A percentile compares a stretch with the other conserved stretches of the same genome.
Conservation (phyloP, 2,888 invertebrate genomes). For the Gastrophysa polygoni region DNA sequence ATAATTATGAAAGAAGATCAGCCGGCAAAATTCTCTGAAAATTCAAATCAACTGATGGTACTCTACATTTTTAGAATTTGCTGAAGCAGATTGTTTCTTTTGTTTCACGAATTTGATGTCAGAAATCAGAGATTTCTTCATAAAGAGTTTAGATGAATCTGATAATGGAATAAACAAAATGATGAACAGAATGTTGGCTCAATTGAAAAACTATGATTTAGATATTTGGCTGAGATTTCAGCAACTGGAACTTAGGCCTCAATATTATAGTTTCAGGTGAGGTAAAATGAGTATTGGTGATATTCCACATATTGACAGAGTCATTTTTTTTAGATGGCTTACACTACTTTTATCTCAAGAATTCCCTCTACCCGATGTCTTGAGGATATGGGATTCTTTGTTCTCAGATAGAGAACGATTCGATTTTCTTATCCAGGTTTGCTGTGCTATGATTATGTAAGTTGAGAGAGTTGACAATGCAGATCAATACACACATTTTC, state of each 20-base stretch:
- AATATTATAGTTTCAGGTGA: constrained; percentile 93
- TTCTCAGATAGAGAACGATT: constrained; percentile 91
- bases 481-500: no score
- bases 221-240: constrained; percentile 78
- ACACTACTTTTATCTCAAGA: constrained; percentile 95
- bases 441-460: constrained; percentile 98
- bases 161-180: constrained; percentile 89
- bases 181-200: constrained; percentile 82
- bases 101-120: constrained; percentile 98
- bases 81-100: constrained; percentile 97
- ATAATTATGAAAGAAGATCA: no score
- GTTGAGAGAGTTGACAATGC: no score
- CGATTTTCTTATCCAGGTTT: constrained; percentile 88
- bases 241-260: constrained; percentile 87
- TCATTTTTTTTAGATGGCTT: constrained; percentile 77
- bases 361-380: constrained; percentile 95
- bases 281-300: not conserved
- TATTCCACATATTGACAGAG: not conserved
- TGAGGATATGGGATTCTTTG: constrained; percentile 96
- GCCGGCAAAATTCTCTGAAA: no score
- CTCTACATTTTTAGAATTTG: constrained; percentile 81
- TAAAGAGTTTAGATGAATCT: constrained; percentile 92
- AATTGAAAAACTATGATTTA: constrained; percentile 78
- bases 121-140: constrained; percentile 96
- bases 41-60: no score